Conservation (phyloP, 2,888 invertebrate species). For the Agriopis marginaria region DNA sequence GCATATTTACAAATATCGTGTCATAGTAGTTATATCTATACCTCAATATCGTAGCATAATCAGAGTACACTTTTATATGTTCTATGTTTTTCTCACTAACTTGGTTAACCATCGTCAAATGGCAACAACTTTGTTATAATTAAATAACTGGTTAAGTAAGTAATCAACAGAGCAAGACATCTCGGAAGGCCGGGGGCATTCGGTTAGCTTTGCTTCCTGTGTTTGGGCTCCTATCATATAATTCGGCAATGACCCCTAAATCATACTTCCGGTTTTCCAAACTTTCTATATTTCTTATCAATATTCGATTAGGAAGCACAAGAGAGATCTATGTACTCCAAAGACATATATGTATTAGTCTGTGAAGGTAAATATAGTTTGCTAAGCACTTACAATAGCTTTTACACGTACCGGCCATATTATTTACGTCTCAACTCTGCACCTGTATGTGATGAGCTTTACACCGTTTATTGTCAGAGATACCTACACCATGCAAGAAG, state of each 20-base stretch:
- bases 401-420: not conserved
- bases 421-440: slow-evolving; percentile 2
- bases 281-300: slow-evolving; percentile 39
- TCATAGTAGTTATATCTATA: too few relatives aligned
- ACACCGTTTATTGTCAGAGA: slow-evolving; percentile 15
- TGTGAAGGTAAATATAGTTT: not conserved
- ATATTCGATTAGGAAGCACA: slow-evolving; percentile 3
- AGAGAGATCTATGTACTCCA: not conserved
- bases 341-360: too few relatives aligned
- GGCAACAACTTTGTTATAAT: slow-evolving; percentile 24
- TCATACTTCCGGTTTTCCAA: slow-evolving; percentile 39
- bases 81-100: not conserved
- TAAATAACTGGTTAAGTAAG: slow-evolving; percentile 47
- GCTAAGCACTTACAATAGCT: not conserved
- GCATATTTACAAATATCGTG: too few relatives aligned
- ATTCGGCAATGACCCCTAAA: slow-evolving; percentile 41
- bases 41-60: not conserved
- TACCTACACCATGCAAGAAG: slow-evolving; percentile 18
- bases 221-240: slow-evolving; percentile 49
- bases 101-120: slow-evolving; percentile 16
- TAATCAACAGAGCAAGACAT: slow-evolving; percentile 62
- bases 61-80: not conserved
- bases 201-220: slow-evolving; percentile 61
- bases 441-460: slow-evolving; percentile 2
- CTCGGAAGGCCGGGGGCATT: slow-evolving; percentile 67